Evolutionary conservation across 2,113 vertebrate genomes (phyloP).

Genomic region (Drymodes brunneopygia): DNA sequence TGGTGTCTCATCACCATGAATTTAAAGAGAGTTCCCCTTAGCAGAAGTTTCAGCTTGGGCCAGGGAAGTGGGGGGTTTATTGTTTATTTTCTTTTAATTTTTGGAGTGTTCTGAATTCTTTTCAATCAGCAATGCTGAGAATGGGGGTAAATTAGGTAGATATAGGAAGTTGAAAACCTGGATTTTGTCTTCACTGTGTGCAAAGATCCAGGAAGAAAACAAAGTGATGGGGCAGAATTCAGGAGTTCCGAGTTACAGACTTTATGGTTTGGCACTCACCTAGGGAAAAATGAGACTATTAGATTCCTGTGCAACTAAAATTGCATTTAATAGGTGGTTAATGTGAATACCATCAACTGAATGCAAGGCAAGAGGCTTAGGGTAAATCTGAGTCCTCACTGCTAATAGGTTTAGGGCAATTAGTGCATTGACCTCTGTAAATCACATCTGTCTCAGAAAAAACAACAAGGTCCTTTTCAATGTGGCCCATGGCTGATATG

Average conservation of each 20-base stretch:
- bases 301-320: neutral
- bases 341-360: constrained; percentile 15
- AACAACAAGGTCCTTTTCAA: neutral
- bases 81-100: neutral
- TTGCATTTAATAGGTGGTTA: neutral
- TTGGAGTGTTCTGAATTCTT: neutral
- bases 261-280: neutral
- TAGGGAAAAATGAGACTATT: neutral
- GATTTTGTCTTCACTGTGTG: neutral
- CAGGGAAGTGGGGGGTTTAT: neutral
- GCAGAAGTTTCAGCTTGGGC: neutral
- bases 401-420: constrained; percentile 23
- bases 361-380: neutral
- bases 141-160: neutral
- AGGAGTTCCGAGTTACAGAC: neutral
- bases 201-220: neutral
- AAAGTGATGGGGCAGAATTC: neutral
- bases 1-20: neutral
- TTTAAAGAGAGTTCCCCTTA: neutral
- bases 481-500: neutral
- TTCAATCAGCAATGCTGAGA: neutral
- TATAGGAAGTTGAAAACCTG: neutral
- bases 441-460: constrained; percentile 13
- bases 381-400: neutral
- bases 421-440: constrained; percentile 31